These are phyloP conservation scores for Aspiorhynchus laticeps DNA, from an alignment of 2,113 vertebrate genomes.

Conservation along the genomic window DNA sequence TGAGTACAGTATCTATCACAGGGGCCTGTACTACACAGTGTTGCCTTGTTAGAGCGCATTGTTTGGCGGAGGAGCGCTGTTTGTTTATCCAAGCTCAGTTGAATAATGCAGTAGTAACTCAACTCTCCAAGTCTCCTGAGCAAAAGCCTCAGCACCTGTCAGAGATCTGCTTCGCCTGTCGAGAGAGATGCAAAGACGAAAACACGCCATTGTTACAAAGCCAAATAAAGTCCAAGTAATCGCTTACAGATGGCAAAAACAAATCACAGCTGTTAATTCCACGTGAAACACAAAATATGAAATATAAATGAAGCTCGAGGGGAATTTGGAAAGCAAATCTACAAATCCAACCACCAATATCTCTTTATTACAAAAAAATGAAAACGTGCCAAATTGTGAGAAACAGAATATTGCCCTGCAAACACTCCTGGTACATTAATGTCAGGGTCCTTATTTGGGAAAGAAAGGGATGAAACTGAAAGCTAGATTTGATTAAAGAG, in stretches of 20 bases:
- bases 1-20: neutral
- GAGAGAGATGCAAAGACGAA: slow-evolving; percentile 73
- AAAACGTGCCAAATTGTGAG: neutral
- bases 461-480: neutral
- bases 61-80: slow-evolving; percentile 68
- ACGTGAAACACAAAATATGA: slow-evolving; percentile 78
- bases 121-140: slow-evolving; percentile 73
- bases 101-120: slow-evolving; percentile 81
- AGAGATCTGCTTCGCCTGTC: slow-evolving; percentile 74
- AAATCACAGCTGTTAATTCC: slow-evolving; percentile 79
- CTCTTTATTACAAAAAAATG: slow-evolving; percentile 61
- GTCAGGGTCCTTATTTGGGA: neutral
- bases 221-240: slow-evolving; percentile 78
- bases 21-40: slow-evolving; percentile 56
- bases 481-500: neutral
- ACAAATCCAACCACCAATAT: slow-evolving; percentile 71
- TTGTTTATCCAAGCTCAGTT: slow-evolving; percentile 76
- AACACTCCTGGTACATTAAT: neutral
- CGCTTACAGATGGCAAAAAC: slow-evolving; percentile 80
- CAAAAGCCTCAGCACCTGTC: slow-evolving; percentile 78
- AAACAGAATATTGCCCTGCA: slow-evolving; percentile 14
- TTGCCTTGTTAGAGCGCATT: slow-evolving; percentile 67
- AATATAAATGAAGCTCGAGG: slow-evolving; percentile 75
- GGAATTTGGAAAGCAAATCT: slow-evolving; percentile 72
- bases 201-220: slow-evolving; percentile 79